Base-by-base conservation (phyloP, 92 coral and sea anemone species). In the Phymanthus crucifer region DNA sequence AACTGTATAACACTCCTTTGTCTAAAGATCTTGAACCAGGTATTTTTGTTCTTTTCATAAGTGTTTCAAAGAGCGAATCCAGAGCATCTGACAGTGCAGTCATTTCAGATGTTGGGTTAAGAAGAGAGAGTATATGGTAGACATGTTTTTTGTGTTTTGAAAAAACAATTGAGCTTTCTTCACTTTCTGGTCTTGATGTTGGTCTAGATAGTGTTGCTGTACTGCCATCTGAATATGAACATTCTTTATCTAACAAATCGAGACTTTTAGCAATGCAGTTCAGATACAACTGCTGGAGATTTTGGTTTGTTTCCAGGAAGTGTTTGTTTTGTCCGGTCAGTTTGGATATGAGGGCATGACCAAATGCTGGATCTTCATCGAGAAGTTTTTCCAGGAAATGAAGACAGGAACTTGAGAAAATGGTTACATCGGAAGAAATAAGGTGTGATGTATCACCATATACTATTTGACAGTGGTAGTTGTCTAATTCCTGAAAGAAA, bases 401-500 rank as follows among this genome's bases (percentile, higher is more conserved):
- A 56, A 93, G 23, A 31, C 90, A 58, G 61, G 93, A 80, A 27
- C 87, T 84, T 47, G 94, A 87, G 69, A 95, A 82, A 46, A 72
- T 86, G 7, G 97, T 86, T 29, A 88, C 90, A 38, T 85, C 94
- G 36, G 91, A 70, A 2, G 89, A n/a, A n/a, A n/a, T 84, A 75
- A 85, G 83, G 56, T 48, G 68, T 54, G 86, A 87, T 4, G 84
- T 91, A 54, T 85, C 93, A 21, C 90, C 82, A 71, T 86, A 90
- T n/a, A 93, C 93, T 74, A 93, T 86, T 87, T 91, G 84, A 68
- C 92, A 84, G 76, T 96, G 91, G 78, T 91, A 93, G 77, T 89
- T 83, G 84, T 96, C 98, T 38, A 96, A 83, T n/a, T 91, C 99
- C 99, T 95, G 86, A 23, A 64, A 50, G 70, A 65, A 11, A 3